Evolutionary conservation across 23 tunicate genomes (phyloP).

Genomic region (Halocynthia aurantium): DNA sequence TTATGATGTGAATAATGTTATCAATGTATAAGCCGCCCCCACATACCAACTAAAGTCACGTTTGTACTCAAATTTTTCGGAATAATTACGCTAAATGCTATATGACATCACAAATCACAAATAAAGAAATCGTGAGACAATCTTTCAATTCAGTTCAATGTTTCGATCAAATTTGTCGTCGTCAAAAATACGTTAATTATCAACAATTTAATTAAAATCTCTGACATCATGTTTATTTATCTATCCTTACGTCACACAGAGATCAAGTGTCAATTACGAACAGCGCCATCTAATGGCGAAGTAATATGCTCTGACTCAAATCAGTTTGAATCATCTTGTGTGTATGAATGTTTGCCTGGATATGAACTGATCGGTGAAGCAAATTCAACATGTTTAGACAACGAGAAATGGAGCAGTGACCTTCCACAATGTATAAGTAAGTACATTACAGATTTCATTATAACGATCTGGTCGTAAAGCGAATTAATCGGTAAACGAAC

Average conservation of each 20-base stretch:
- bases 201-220: background rate
- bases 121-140: no score
- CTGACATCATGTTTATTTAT: background rate
- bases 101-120: no score
- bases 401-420: conserved; percentile 5
- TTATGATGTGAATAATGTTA: no score
- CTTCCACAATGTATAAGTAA: conserved; percentile 20
- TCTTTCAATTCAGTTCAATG: no score
- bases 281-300: conserved; percentile 33
- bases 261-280: conserved; percentile 6
- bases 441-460: background rate
- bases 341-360: conserved; percentile 52
- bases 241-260: background rate
- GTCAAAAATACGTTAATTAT: background rate
- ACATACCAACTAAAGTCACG: no score
- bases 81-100: no score
- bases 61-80: no score
- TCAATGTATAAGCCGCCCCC: no score
- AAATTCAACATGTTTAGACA: conserved; percentile 2
- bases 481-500: no score
- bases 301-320: conserved; percentile 31
- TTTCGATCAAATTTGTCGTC: no score
- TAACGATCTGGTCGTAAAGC: no score
- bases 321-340: conserved; percentile 47
- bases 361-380: conserved; percentile 43